A percentile compares a stretch with the other conserved stretches of the same genome.
Evolutionary conservation across 2,888 invertebrate genomes (phyloP).

Genomic region (Actias luna): DNA sequence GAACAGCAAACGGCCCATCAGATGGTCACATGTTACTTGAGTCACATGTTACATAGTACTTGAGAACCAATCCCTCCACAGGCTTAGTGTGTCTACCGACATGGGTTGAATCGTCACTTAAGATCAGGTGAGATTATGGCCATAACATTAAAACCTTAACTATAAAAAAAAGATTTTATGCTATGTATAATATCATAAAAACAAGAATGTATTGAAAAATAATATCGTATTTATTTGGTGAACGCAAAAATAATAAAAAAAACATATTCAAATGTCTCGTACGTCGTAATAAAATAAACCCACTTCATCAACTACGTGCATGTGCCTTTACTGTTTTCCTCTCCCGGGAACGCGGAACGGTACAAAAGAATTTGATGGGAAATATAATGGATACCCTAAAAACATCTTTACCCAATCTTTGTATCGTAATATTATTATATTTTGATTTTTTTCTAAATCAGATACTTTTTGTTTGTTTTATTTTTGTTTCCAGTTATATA

Average conservation of each 20-base stretch:
- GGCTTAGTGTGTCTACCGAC: too few species aligned
- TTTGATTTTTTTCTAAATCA: background rate
- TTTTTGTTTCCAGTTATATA: background rate
- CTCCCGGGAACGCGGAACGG: slow-evolving; percentile 7
- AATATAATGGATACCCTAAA: slow-evolving; percentile 5
- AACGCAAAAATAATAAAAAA: background rate
- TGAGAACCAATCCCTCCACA: too few species aligned
- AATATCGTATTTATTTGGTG: background rate
- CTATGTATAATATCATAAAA: background rate
- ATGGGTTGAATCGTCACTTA: too few species aligned
- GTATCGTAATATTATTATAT: slow-evolving; percentile 5
- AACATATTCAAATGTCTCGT: background rate
- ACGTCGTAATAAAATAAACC: slow-evolving; percentile 1
- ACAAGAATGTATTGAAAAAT: background rate
- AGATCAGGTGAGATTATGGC: too few species aligned
- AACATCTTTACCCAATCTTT: background rate
- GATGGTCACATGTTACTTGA: too few species aligned
- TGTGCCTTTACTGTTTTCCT: slow-evolving; percentile 1
- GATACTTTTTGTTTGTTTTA: background rate
- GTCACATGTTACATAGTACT: too few species aligned
- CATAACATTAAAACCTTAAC: too few species aligned
- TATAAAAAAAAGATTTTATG: background rate
- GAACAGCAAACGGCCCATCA: too few species aligned
- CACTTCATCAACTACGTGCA: background rate
- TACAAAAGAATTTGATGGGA: slow-evolving; percentile 1